Evolutionary conservation across 2,797 vertebrate species (phyloP).

Genomic region (Hippoglossus hippoglossus): DNA sequence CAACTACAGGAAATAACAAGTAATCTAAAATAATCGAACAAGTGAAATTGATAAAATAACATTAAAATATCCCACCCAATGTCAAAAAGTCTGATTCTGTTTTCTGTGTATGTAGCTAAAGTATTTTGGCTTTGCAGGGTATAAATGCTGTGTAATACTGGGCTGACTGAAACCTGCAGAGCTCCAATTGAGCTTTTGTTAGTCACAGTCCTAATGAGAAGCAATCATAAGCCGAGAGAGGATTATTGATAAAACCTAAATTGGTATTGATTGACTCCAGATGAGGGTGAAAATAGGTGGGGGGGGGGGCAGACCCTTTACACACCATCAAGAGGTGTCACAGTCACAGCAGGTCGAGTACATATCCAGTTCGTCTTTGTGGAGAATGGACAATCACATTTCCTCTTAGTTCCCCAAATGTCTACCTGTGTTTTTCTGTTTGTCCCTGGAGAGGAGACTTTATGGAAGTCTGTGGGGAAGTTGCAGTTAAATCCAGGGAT

Average conservation of each 20-base stretch:
- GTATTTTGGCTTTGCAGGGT: too few species aligned
- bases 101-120: too few species aligned
- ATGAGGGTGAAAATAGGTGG: slow-evolving; percentile 58
- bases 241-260: slow-evolving; percentile 87
- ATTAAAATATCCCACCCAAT: too few species aligned
- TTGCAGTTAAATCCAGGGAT: slow-evolving; percentile 18
- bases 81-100: too few species aligned
- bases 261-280: slow-evolving; percentile 82
- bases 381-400: slow-evolving; percentile 47
- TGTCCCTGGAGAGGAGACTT: slow-evolving; percentile 34
- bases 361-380: slow-evolving; percentile 29
- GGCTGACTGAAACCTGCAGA: neutral
- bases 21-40: too few species aligned
- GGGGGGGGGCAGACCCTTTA: slow-evolving; percentile 34
- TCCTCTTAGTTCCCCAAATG: slow-evolving; percentile 30
- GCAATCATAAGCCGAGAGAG: slow-evolving; percentile 77
- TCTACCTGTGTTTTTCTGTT: slow-evolving; percentile 44
- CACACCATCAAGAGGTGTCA: slow-evolving; percentile 38
- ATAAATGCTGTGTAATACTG: too few species aligned
- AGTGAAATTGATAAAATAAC: too few species aligned
- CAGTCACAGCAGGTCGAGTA: slow-evolving; percentile 45
- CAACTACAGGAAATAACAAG: too few species aligned
- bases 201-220: slow-evolving; percentile 66
- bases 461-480: slow-evolving; percentile 37
- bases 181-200: slow-evolving; percentile 14